Evolutionary conservation across 2,113 vertebrate species (phyloP), one percentile per base, ranked within the genome.

Genomic region (Cyphomyrus plagiostoma): DNA sequence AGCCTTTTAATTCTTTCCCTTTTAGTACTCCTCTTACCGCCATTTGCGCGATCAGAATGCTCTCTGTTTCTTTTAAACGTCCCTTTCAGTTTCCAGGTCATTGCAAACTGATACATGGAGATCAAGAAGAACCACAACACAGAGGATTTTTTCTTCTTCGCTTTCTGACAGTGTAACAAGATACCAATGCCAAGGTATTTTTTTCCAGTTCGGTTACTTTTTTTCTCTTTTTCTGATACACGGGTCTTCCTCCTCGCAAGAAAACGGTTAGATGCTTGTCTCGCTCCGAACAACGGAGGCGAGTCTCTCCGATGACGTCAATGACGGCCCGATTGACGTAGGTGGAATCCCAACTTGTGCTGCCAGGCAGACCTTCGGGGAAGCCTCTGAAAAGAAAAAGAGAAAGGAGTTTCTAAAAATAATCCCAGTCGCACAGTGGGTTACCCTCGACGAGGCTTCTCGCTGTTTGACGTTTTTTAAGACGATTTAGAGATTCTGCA

Each of bases 301-400:
- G 50, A 88, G 80, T 85, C 87, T 89, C 88, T 90, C 90, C 88
- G 88, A 88, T 93, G 94, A 96, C 91, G 92, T 95, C 95, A 95
- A 91, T 86, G 48, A 93, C 90, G 66, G 80, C 39, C 92, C 17
- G 91, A 91, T 92, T 95, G 96, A 96, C 95, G 95, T 95, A 95
- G 91, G 89, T 94, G 95, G 96, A 96, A 96, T 96, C 95, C 96
- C 96, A 91, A 88, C 89, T 86, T 89, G 90, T 91, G 87, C 62
- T 92, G 91, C 93, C 94, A 94, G 53, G 70, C 88, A 52, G 62
- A 13, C 74, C 90, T 90, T 80, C 11, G 74, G 89, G 87, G 42
- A 90, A 56, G 90, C 50, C 90, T 89, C 77, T n/a, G 80, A 89
- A 84, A 48, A 89, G 45, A 89, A 86, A 89, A 90, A 88, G 87